Conservation (phyloP, 2,113 vertebrate genomes). For the Silurus asotus region DNA sequence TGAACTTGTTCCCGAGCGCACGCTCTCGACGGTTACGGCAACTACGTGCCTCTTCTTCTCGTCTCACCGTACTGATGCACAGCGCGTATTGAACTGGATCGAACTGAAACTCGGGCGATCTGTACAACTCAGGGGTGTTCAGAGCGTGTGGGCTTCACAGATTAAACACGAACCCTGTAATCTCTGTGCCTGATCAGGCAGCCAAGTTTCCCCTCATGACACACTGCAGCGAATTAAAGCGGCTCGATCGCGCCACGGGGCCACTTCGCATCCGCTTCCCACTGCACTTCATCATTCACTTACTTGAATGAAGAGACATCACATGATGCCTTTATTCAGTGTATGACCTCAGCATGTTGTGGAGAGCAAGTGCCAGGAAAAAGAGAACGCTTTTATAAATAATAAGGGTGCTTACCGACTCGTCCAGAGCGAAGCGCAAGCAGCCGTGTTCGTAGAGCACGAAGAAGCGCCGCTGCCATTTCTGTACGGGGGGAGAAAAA, state of each 20-base stretch:
- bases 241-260: slow-evolving; percentile 18
- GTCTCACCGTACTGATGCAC: neutral
- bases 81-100: slow-evolving; percentile 8
- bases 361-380: neutral
- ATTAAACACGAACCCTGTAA: slow-evolving; percentile 67
- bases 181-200: slow-evolving; percentile 61
- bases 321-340: neutral
- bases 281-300: neutral
- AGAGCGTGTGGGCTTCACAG: slow-evolving; percentile 57
- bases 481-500: slow-evolving; percentile 61
- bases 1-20: slow-evolving; percentile 31
- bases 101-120: neutral
- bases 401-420: slow-evolving; percentile 70
- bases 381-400: neutral
- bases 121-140: neutral
- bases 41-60: slow-evolving; percentile 25
- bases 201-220: slow-evolving; percentile 66
- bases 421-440: slow-evolving; percentile 78
- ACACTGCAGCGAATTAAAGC: slow-evolving; percentile 56
- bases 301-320: slow-evolving; percentile 24
- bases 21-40: no score
- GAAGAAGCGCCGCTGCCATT: slow-evolving; percentile 82
- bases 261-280: neutral
- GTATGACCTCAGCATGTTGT: neutral
- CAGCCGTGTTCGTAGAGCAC: slow-evolving; percentile 81